phyloP scores from a whole-genome alignment of 2,888 invertebrate species.

The Bursaphelenchus okinawaensis region DNA sequence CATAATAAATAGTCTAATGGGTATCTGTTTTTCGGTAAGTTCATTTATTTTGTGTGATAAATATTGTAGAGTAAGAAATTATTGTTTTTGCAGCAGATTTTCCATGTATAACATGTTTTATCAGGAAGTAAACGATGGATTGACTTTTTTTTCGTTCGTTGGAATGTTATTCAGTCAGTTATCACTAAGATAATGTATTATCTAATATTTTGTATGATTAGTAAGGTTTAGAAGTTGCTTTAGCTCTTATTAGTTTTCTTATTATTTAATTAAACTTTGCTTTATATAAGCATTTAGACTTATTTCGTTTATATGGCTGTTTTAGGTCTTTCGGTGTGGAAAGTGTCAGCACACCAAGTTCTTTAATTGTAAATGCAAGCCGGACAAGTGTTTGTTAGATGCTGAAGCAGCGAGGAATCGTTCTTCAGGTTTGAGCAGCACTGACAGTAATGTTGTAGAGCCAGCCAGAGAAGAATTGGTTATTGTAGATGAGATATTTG shows the following conservation, averaged over 20 bases:
- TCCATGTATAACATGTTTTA: no score
- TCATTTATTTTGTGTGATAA: background rate
- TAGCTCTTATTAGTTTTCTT: no score
- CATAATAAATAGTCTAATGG: background rate
- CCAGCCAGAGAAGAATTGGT: background rate
- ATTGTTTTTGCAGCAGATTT: no score
- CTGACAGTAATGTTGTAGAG: background rate
- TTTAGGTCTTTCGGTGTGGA: background rate
- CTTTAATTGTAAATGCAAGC: background rate
- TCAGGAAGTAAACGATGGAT: no score
- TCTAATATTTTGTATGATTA: no score
- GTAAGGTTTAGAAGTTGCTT: background rate
- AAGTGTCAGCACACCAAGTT: background rate
- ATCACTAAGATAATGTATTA: no score
- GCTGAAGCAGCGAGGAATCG: background rate
- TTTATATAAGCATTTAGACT: no score
- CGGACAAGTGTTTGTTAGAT: background rate
- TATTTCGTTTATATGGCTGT: background rate
- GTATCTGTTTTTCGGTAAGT: background rate
- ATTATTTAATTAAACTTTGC: no score
- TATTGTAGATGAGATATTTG: background rate
- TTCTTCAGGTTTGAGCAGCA: background rate
- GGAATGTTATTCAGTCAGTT: no score
- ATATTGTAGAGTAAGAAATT: no score
- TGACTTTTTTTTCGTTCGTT: no score